Conservation (phyloP, 2,113 vertebrate species). For the Pteronura brasiliensis region DNA sequence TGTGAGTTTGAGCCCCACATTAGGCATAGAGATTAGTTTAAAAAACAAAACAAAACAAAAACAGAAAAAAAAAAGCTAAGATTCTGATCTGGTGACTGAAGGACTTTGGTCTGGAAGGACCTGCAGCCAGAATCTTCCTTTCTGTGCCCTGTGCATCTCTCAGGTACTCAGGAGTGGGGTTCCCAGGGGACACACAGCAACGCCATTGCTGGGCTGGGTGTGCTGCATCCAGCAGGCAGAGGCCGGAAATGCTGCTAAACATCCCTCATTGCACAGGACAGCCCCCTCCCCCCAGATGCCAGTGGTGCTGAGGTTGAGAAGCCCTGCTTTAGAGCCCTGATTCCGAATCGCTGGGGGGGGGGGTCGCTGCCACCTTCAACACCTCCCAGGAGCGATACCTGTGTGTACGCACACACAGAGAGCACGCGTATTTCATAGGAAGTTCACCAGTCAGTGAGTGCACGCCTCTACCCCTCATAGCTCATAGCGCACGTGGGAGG, state of each 20-base stretch:
- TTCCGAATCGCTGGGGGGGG: neutral
- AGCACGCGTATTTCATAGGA: neutral
- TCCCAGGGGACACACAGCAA: neutral
- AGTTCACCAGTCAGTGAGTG: fast-evolving
- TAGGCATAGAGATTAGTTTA: neutral
- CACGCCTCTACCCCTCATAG: neutral
- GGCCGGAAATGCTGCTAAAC: neutral
- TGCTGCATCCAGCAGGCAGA: neutral
- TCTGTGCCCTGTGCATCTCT: neutral
- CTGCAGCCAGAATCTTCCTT: neutral
- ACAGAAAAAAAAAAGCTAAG: neutral
- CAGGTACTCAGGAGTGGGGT: neutral
- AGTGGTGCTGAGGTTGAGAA: neutral
- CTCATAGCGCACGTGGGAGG: neutral
- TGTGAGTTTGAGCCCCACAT: neutral
- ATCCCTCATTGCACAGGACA: neutral
- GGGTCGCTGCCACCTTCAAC: neutral
- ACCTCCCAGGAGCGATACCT: neutral
- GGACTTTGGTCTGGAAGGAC: neutral
- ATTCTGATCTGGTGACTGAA: neutral
- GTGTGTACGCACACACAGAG: neutral
- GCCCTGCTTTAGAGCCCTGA: neutral
- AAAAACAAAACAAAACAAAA: neutral
- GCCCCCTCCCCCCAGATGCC: neutral
- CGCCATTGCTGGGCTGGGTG: neutral